Percentiles rank a stretch among this genome's conserved stretches.
Evolutionary conservation across 2,888 invertebrate species (phyloP).

Genomic region (Luffia ferchaultella): DNA sequence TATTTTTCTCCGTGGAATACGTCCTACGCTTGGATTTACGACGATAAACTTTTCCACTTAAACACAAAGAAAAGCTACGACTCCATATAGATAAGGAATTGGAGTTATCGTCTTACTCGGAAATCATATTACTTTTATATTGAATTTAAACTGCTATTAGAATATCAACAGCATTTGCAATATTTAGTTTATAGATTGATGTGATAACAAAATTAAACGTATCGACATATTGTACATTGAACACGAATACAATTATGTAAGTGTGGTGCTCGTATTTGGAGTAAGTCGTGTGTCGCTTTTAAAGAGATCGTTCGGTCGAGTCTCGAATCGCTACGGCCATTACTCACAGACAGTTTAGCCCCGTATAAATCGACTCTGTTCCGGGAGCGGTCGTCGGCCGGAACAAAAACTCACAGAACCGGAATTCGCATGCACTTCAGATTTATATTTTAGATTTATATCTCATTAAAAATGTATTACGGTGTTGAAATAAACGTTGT

Average conservation of each 20-base stretch:
- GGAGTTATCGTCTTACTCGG: conserved; percentile 2
- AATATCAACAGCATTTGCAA: too few relatives aligned
- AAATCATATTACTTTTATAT: too few relatives aligned
- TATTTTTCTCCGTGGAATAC: not conserved
- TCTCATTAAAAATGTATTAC: not conserved
- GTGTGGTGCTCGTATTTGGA: not conserved
- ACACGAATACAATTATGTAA: not conserved
- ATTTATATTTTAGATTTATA: conserved; percentile 13
- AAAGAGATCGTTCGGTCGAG: conserved; percentile 11
- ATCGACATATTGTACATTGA: not conserved
- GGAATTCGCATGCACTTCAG: conserved; percentile 17
- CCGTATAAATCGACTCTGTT: conserved; percentile 31
- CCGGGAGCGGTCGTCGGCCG: conserved; percentile 28
- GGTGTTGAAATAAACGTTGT: not conserved
- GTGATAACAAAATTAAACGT: not conserved
- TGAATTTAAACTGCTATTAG: too few relatives aligned
- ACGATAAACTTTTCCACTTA: not conserved
- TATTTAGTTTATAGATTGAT: too few relatives aligned
- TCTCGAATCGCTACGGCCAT: conserved; percentile 20
- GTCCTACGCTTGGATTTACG: not conserved
- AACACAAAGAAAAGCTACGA: not conserved
- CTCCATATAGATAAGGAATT: too few relatives aligned
- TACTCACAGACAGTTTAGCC: conserved; percentile 30
- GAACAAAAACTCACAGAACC: conserved; percentile 27
- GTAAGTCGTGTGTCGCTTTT: not conserved